Evolutionary conservation across 2,888 invertebrate genomes (phyloP).

Genomic region (Stenchaetothrips biformis): DNA sequence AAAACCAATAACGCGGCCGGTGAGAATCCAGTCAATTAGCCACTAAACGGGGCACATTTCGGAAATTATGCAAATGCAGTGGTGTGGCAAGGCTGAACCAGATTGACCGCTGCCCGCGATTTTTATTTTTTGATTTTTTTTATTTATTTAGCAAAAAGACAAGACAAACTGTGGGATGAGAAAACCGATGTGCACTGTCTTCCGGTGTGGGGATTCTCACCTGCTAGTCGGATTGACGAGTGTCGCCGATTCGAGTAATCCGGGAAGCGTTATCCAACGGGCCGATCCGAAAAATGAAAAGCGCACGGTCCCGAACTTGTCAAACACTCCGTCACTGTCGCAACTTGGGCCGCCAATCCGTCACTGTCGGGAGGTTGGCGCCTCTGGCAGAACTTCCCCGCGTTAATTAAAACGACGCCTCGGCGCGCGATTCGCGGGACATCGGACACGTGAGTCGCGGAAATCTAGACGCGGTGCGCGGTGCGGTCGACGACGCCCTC

Average conservation of each 20-base stretch:
- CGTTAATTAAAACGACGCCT: not conserved
- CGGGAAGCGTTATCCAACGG: not conserved
- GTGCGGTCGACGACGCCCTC: not conserved
- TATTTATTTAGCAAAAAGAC: too few species aligned
- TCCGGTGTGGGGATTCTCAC: too few species aligned
- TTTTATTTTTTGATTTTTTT: too few species aligned
- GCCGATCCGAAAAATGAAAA: not conserved
- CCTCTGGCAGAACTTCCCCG: not conserved
- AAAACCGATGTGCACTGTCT: too few species aligned
- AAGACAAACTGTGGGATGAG: too few species aligned
- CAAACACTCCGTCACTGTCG: not conserved
- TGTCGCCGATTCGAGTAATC: not conserved
- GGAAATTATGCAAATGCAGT: too few species aligned
- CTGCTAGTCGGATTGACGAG: too few species aligned
- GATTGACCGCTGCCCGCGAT: too few species aligned
- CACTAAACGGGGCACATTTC: too few species aligned
- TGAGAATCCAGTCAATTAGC: too few species aligned
- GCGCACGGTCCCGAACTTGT: not conserved
- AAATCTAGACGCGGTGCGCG: not conserved
- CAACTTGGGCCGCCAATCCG: not conserved
- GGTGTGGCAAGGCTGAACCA: too few species aligned
- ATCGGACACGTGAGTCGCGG: not conserved
- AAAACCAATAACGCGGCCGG: not conserved
- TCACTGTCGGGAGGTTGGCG: not conserved
- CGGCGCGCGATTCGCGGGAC: not conserved